Evolutionary conservation across 2,113 vertebrate genomes (phyloP).

Genomic region (Charina bottae): DNA sequence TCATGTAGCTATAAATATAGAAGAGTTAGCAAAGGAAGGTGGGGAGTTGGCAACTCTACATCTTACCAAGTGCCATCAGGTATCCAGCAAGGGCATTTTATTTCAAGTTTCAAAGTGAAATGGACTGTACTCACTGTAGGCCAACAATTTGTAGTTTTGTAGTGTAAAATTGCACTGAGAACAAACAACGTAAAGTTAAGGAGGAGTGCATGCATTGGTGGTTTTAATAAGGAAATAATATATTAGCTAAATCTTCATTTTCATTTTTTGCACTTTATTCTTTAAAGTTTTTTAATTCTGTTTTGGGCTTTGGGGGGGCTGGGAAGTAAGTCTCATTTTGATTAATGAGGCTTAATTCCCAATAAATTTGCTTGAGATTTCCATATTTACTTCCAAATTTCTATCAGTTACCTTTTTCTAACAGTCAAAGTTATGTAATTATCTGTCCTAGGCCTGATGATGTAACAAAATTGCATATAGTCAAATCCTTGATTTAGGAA

Average conservation of each 20-base stretch:
- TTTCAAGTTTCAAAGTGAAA: not conserved
- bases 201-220: slow-evolving; percentile 61
- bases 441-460: not conserved
- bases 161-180: slow-evolving; percentile 35
- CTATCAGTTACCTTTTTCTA: not conserved
- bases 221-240: slow-evolving; percentile 45
- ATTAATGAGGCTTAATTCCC: not conserved
- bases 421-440: not conserved
- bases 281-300: not conserved
- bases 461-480: not conserved
- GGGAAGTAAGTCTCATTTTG: not conserved
- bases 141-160: not conserved
- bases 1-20: not conserved
- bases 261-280: not conserved
- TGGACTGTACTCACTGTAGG: not conserved
- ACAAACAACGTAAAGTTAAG: slow-evolving; percentile 48
- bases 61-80: not conserved
- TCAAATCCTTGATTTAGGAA: not conserved
- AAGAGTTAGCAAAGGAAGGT: not conserved
- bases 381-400: not conserved
- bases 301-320: not conserved
- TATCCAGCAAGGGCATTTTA: not conserved
- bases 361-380: not conserved
- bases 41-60: not conserved
- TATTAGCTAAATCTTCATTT: not conserved